Base-by-base conservation (phyloP, 2,888 invertebrate genomes). In the Drosophila monieri region DNA sequence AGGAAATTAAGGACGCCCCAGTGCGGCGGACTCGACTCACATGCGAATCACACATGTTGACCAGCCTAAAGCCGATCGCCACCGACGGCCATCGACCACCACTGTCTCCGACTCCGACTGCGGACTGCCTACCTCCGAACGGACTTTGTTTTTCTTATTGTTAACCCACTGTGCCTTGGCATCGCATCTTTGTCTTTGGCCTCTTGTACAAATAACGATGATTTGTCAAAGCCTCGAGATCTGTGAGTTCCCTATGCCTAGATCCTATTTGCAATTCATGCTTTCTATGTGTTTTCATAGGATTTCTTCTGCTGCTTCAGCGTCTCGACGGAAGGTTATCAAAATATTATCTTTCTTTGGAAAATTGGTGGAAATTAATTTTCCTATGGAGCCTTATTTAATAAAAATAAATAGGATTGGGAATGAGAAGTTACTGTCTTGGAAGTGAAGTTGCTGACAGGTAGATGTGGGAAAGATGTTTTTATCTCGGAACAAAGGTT, bases 291-390 rank as follows among this genome's bases (percentile, higher is more conserved):
- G 85, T 87, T 85, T 85, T 87, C 60, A 88, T 89, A 88, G 87
- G 88, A 89, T 88, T 80, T 80, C 84, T 77, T 73, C 57, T 69
- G 71, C 75, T 47, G 27, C 39, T 41, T 23, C 30, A 10, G 41
- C 48, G 51, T 65, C 65, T 51, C 70, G 25, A 62, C 72, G 58
- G 62, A 81, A 83, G 75, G 80, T 84, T 88, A 88, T 51, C 57
- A 77, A 54, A 88, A 88, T 77, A 88, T 84, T 85, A 62, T 83
- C 55, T 60, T 78, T 86, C 66, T 56, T 37, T 71, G 53, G 83
- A 79, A 88, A 89, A 88, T 86, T 85, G 78, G 73, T 89, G 65
- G 77, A 83, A 84, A 88, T 89, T 88, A 86, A 86, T 88, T 88
- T 78, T 73, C 77, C 73, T 72, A 76, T 83, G 74, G 77, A 85